Evolutionary conservation across 2,888 invertebrate genomes (phyloP).

Genomic region (Nysson spinosus): DNA sequence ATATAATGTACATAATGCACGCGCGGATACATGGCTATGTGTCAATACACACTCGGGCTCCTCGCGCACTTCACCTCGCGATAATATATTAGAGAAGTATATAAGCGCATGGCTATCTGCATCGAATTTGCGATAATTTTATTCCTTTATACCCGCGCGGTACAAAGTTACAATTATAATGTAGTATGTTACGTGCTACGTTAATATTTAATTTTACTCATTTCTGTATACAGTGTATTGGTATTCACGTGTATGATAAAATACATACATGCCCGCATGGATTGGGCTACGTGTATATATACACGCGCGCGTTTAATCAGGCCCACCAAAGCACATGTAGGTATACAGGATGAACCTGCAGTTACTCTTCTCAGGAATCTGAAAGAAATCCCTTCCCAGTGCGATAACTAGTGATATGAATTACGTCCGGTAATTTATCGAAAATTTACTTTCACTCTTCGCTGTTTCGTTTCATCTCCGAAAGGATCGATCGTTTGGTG

Average conservation of each 20-base stretch:
- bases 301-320: background rate
- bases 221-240: too few relatives aligned
- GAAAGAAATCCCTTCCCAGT: conserved; percentile 9
- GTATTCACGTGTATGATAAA: too few relatives aligned
- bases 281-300: background rate
- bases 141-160: too few relatives aligned
- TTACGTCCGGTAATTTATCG: background rate
- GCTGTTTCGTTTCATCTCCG: background rate
- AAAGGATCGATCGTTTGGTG: conserved; percentile 6
- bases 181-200: too few relatives aligned
- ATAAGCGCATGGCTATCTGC: too few relatives aligned
- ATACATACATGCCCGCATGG: too few relatives aligned
- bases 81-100: too few relatives aligned
- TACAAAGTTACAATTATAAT: too few relatives aligned
- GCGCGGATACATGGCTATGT: conserved; percentile 37
- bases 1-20: conserved; percentile 52
- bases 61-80: too few relatives aligned
- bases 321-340: background rate
- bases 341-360: conserved; percentile 14
- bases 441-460: background rate
- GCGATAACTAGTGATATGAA: background rate
- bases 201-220: too few relatives aligned
- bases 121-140: too few relatives aligned
- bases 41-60: conserved; percentile 6
- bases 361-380: conserved; percentile 21